A percentile compares a stretch with the other conserved stretches of the same genome.
Conservation (phyloP, 2,888 invertebrate genomes). For the Nemapogon koenigi region DNA sequence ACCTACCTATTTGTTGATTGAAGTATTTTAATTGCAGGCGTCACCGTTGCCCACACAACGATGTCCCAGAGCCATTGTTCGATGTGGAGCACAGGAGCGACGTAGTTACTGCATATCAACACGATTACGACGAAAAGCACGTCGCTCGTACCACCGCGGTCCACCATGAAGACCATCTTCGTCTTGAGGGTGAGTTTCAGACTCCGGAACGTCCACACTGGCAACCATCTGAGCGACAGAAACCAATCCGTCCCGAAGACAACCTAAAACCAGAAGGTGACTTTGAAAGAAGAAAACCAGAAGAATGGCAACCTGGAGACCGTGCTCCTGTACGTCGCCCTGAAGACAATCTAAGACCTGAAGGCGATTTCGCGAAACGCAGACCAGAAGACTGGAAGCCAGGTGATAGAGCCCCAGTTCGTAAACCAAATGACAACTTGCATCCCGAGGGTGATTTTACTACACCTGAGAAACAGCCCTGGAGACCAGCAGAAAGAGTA, state of each 20-base stretch:
- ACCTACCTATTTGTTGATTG: no score
- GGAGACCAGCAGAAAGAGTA: constrained; percentile 21
- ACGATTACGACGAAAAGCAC: constrained; percentile 71
- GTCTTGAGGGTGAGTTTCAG: constrained; percentile 74
- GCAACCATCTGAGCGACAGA: constrained; percentile 65
- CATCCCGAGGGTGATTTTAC: constrained; percentile 58
- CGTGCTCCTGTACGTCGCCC: constrained; percentile 32
- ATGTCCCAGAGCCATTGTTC: constrained; percentile 66
- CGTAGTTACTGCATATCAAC: constrained; percentile 68
- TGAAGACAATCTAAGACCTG: constrained; percentile 67
- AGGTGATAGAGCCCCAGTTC: constrained; percentile 45
- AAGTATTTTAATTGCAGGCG: constrained; percentile 71
- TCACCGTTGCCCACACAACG: constrained; percentile 82
- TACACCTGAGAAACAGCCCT: constrained; percentile 22
- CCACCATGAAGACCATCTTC: constrained; percentile 74
- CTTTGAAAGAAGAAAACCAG: constrained; percentile 35
- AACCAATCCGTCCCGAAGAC: constrained; percentile 53
- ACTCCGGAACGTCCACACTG: constrained; percentile 51
- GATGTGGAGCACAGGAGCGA: constrained; percentile 61
- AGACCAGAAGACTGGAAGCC: constrained; percentile 51
- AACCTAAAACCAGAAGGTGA: constrained; percentile 38
- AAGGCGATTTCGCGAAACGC: constrained; percentile 56
- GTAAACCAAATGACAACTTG: constrained; percentile 58
- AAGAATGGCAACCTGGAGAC: constrained; percentile 35
- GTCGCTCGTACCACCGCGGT: constrained; percentile 65